These are phyloP conservation scores for Atherinomorus stipes DNA, from an alignment of 2,113 vertebrate genomes.

Conservation along the genomic window DNA sequence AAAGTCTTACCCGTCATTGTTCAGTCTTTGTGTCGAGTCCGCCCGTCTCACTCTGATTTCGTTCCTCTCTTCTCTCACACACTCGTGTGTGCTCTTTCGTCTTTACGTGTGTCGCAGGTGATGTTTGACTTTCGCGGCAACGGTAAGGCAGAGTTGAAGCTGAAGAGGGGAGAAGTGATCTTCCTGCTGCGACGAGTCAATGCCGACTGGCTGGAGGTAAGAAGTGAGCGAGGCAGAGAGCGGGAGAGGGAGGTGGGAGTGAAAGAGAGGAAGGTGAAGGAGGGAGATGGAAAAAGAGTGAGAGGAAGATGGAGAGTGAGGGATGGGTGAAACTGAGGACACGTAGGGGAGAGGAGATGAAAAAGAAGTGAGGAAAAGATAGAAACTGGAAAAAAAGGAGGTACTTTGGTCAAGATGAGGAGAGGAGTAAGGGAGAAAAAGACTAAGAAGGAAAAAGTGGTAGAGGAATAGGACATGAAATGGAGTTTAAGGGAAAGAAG, in stretches of 20 bases:
- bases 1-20: constrained; percentile 64
- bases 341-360: constrained; percentile 23
- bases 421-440: not conserved
- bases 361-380: constrained; percentile 1
- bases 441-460: not conserved
- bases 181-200: constrained; percentile 94
- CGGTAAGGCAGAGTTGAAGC: constrained; percentile 88
- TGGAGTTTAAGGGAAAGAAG: not conserved
- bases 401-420: constrained; percentile 1
- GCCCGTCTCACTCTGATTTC: constrained; percentile 43
- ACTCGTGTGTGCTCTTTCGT: constrained; percentile 38
- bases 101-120: constrained; percentile 81
- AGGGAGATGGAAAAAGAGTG: constrained; percentile 42
- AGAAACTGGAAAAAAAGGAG: not conserved
- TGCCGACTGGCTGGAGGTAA: constrained; percentile 97
- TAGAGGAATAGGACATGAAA: not conserved
- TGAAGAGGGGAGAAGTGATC: constrained; percentile 93
- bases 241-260: constrained; percentile 52
- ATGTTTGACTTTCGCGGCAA: constrained; percentile 93
- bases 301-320: constrained; percentile 8
- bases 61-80: constrained; percentile 45
- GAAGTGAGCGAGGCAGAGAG: constrained; percentile 60
- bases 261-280: constrained; percentile 62
- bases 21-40: constrained; percentile 56
- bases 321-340: constrained; percentile 28